Base-by-base conservation (phyloP, 2,113 vertebrate species). In the Sceloporus undulatus region DNA sequence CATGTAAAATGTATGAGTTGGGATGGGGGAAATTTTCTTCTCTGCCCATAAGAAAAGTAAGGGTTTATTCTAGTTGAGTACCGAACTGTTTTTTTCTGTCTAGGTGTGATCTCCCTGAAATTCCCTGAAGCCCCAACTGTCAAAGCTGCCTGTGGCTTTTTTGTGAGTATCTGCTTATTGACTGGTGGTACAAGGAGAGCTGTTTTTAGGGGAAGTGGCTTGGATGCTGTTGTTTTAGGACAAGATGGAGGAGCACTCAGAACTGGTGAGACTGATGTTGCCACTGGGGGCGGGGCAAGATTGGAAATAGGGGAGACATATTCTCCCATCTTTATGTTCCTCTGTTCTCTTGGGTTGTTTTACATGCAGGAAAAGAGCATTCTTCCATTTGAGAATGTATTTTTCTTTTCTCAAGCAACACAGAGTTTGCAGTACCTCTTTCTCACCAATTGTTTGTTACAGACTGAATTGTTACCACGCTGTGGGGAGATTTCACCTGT, bases 81-180 rank as follows among this genome's bases (percentile, higher is more conserved):
- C 85, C 96, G 52, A 96, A 79, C 18, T 27, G 23, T 0, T 21
- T 42, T 91, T 93, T 94, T 90, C 94, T 85, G 79, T 71, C 5
- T 94, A 99, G 99, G 98, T 94, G 96, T 99, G 92, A 96, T 99
- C 95, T 99, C 99, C 1, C 97, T 99, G 89, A 99, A 99, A 96
- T 99, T 99, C 93, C 99, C 99, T 0, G 99, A 99, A 94, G 97
- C 98, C 82, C 98, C 98, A n/a, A 99, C 99, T 1, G 98, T 99
- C 91, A 99, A 99, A 97, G 98, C 99, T 87, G 98, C 98, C 62
- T 99, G 98, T 94, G 96, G 97, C 88, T 99, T 98, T 95, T 99
- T 99, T 98, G 99, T 99, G 96, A 99, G 99, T 97, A 87, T 77
- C 59, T 40, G 16, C 52, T 89, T 0, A 18, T 77, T 40, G 48